Base-by-base conservation (phyloP, 1,140 invertebrate genomes). In the Pissodes strobi region DNA sequence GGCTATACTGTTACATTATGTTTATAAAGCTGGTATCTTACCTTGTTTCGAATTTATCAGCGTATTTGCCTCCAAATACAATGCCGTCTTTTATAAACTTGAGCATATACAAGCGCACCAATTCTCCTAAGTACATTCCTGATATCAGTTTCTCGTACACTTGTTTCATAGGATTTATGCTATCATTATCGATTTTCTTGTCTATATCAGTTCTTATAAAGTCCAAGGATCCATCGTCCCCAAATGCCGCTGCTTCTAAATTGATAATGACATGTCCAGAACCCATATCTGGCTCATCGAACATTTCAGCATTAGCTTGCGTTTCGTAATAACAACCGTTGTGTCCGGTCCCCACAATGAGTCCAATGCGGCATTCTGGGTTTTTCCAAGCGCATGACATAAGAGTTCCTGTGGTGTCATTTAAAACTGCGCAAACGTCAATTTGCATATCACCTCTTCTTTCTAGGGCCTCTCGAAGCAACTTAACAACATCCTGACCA, bases 381-480 rank as follows among this genome's bases (percentile, higher is more conserved):
- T 98, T 96, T 82, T 95, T 94, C 88, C 95, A 98, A 69, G 97
- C 97, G 82, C 95, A 99, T 22, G 97, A 97, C 96, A 99, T 99
- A 45, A 99, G 83, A 25, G 96, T 98, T 51, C 97, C 98, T 34
- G 97, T 99, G 18, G 97, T 99, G 79, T 99, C 97, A 79, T 99
- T 99, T 66, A 99, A 84, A 66, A 99, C 94, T 65, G 95, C 97
- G 80, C 94, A 91, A 46, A 98, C 92, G 41, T 97, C 90, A 74
- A 99, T 79, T 38, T 72, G 51, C 12, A 74, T 23, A 46, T 76
- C 74, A 43, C 88, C 88, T 76, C 90, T 83, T 70, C 89, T 83
- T 18, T 84, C 81, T 34, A 97, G 89, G 4, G 95, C 94, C 67
- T 88, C 86, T 69, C 89, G 86, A 10, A 98, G 82, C 64, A 95